Conservation (phyloP, 1,140 invertebrate species). For the Argopecten irradians region DNA sequence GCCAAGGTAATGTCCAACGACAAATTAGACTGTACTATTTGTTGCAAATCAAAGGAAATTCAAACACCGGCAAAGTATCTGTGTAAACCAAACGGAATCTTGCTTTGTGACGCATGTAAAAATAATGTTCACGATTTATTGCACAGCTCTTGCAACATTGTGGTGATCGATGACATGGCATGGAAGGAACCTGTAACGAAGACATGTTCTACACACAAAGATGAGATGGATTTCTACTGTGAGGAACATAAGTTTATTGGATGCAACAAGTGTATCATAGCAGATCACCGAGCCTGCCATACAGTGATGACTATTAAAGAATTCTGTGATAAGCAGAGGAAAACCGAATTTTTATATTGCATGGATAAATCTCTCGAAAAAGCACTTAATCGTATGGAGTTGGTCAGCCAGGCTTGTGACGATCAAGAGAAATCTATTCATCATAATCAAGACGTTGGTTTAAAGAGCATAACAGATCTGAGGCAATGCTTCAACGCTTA, state of each 20-base stretch:
- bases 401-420: conserved; percentile 34
- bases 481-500: conserved; percentile 28
- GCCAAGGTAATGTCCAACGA: neutral
- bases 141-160: neutral
- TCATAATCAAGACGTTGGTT: conserved; percentile 38
- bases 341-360: neutral
- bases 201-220: neutral
- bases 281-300: neutral
- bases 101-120: neutral
- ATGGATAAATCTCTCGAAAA: conserved; percentile 37
- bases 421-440: conserved; percentile 27
- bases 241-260: neutral
- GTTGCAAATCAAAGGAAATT: neutral
- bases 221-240: neutral
- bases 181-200: neutral
- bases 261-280: neutral
- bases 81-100: neutral
- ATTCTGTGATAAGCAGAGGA: conserved; percentile 32
- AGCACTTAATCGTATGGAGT: conserved; percentile 6
- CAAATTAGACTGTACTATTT: neutral
- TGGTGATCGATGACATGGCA: neutral
- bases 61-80: neutral
- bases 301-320: conserved; percentile 33
- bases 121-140: neutral
- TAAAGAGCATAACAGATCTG: conserved; percentile 29